Conservation (phyloP, 2,113 vertebrate genomes). For the Alexandromys fortis region DNA sequence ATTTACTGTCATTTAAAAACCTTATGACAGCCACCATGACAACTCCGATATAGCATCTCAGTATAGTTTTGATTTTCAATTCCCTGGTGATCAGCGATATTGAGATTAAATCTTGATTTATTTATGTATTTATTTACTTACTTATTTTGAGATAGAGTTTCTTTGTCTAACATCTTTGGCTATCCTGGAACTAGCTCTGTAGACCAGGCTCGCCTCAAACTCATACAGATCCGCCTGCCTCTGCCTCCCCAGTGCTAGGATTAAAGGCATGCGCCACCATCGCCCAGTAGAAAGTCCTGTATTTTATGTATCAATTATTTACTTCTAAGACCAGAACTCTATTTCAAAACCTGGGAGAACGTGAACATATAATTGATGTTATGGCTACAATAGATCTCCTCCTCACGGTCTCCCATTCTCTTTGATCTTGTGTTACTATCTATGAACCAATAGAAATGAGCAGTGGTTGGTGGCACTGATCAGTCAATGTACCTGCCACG, state of each 20-base stretch:
- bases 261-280: neutral
- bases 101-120: neutral
- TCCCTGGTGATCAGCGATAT: neutral
- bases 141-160: neutral
- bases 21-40: neutral
- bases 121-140: neutral
- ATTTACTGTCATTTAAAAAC: neutral
- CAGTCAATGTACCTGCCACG: neutral
- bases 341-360: neutral
- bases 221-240: neutral
- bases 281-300: neutral
- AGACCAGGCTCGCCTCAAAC: neutral
- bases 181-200: neutral
- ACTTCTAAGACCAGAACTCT: neutral
- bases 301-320: neutral
- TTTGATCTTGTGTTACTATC: neutral
- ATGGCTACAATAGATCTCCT: neutral
- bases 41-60: neutral
- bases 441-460: neutral
- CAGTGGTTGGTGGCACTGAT: neutral
- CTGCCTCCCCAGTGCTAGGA: neutral
- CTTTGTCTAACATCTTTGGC: neutral
- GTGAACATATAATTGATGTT: neutral
- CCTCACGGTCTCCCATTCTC: neutral
- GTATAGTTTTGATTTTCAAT: neutral